Percentiles rank a stretch among this genome's conserved stretches.
phyloP scores from a whole-genome alignment of 2,888 invertebrate genomes.

The Axea sp. region DNA sequence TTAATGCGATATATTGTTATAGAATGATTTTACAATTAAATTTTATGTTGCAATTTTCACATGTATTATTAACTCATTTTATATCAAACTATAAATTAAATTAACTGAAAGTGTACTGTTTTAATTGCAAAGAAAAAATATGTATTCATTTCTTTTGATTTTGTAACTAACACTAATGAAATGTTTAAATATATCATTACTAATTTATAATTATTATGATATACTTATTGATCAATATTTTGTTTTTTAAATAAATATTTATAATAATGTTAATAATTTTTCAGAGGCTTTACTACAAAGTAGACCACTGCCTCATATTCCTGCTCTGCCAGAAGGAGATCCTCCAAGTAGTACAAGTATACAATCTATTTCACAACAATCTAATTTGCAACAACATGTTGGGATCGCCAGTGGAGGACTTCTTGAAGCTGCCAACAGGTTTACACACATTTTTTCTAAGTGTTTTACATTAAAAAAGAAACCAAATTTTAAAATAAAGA shows the following conservation, averaged over 20 bases:
- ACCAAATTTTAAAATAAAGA: not conserved
- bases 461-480: too few species aligned
- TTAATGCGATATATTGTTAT: too few species aligned
- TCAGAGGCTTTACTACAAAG: constrained; percentile 96
- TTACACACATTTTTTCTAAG: not conserved
- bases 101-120: too few species aligned
- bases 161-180: too few species aligned
- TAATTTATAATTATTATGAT: not conserved
- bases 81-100: too few species aligned
- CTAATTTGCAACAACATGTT: constrained; percentile 75
- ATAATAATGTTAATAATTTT: constrained; percentile 73
- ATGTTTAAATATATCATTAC: too few species aligned
- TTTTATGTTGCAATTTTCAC: too few species aligned
- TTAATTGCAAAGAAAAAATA: too few species aligned
- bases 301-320: constrained; percentile 96
- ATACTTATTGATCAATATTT: not conserved
- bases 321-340: constrained; percentile 88
- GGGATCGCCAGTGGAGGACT: constrained; percentile 73
- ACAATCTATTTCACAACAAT: constrained; percentile 76
- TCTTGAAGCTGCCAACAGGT: constrained; percentile 79
- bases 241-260: not conserved
- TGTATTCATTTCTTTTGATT: too few species aligned
- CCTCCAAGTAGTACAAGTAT: constrained; percentile 80
- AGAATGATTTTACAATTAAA: too few species aligned
- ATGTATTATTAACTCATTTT: too few species aligned